Evolutionary conservation across 2,888 invertebrate genomes (phyloP).

Genomic region (Drosophila nigricruria): DNA sequence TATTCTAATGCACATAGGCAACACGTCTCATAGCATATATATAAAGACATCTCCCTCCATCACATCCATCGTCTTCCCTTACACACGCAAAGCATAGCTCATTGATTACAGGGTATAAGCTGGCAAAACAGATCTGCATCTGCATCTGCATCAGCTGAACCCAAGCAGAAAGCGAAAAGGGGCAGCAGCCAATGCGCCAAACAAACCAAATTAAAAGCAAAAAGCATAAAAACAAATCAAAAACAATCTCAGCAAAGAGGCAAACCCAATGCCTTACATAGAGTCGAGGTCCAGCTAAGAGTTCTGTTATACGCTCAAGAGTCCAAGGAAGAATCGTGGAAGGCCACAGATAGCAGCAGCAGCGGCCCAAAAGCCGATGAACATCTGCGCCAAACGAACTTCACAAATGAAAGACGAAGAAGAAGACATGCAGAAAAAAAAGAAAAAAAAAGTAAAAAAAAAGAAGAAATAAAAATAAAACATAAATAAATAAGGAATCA

Average conservation of each 20-base stretch:
- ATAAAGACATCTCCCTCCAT: background rate
- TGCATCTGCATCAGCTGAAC: slow-evolving; percentile 21
- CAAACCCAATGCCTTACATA: slow-evolving; percentile 79
- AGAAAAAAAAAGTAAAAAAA: background rate
- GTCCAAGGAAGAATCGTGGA: slow-evolving; percentile 34
- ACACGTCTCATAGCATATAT: background rate
- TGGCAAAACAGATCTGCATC: background rate
- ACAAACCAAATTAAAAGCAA: slow-evolving; percentile 2
- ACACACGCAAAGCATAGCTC: background rate
- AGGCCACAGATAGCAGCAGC: slow-evolving; percentile 26
- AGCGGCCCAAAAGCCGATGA: slow-evolving; percentile 34
- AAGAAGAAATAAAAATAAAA: background rate
- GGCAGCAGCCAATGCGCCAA: slow-evolving; percentile 7
- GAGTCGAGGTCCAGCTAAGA: slow-evolving; percentile 28
- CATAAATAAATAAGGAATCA: slow-evolving; percentile 66
- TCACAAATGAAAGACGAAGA: slow-evolving; percentile 9
- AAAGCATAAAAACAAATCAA: background rate
- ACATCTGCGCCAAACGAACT: slow-evolving; percentile 56
- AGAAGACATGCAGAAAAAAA: slow-evolving; percentile 19
- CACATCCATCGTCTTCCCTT: background rate
- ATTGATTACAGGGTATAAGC: slow-evolving; percentile 18
- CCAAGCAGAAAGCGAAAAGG: slow-evolving; percentile 51
- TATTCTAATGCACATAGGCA: background rate
- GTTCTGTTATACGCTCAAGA: slow-evolving; percentile 42
- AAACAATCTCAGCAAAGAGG: slow-evolving; percentile 7